phyloP scores from a whole-genome alignment of 2,797 vertebrate genomes.

The Oreonectes daqikongensis region DNA sequence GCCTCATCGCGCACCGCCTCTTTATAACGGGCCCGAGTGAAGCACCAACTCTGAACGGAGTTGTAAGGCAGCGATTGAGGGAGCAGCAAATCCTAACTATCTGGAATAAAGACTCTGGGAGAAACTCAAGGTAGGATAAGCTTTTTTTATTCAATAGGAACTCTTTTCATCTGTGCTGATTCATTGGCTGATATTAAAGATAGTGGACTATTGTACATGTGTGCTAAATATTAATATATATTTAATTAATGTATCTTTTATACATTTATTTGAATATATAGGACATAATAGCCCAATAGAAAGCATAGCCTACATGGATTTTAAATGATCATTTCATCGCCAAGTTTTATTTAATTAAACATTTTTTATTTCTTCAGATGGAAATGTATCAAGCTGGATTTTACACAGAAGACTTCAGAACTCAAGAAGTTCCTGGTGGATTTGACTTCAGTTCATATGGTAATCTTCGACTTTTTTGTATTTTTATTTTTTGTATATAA shows the following conservation, averaged over 20 bases:
- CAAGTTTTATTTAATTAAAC: too few species aligned
- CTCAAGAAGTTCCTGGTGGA: slow-evolving; percentile 79
- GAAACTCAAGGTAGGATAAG: slow-evolving; percentile 63
- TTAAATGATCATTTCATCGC: too few species aligned
- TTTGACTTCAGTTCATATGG: slow-evolving; percentile 80
- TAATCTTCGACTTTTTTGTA: slow-evolving; percentile 59
- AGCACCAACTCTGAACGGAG: slow-evolving; percentile 53
- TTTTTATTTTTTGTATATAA: neutral
- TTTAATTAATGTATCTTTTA: neutral
- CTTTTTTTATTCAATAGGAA: neutral
- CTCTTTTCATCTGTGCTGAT: neutral
- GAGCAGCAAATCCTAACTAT: slow-evolving; percentile 52
- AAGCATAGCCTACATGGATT: too few species aligned
- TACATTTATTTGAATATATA: too few species aligned
- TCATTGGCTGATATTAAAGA: neutral
- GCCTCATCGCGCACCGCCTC: slow-evolving; percentile 39
- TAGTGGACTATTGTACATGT: neutral
- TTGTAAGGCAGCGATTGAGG: slow-evolving; percentile 38
- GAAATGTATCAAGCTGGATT: slow-evolving; percentile 77
- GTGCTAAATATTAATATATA: neutral
- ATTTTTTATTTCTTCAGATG: slow-evolving; percentile 70
- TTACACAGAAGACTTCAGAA: slow-evolving; percentile 79
- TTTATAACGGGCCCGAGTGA: slow-evolving; percentile 64
- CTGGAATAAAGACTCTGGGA: slow-evolving; percentile 54
- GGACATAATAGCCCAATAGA: too few species aligned